Base-by-base conservation (phyloP, 2,888 invertebrate genomes). In the Drosophila hamatofila region DNA sequence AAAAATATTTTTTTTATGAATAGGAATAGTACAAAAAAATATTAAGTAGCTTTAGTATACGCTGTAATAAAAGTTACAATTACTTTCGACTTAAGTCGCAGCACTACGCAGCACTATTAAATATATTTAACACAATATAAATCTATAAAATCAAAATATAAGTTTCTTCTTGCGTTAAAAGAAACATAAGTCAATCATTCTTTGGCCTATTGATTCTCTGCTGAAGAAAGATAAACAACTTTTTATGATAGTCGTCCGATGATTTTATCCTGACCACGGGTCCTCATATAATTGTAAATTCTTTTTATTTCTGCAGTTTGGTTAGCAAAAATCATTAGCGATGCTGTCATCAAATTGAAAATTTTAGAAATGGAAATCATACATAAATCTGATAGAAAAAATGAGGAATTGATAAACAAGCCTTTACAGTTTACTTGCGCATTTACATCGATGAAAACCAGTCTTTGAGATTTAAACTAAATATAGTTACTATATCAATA, bases 61-160 rank as follows among this genome's bases (percentile, higher is more conserved):
- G 39, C n/a, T 39, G 23, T n/a, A 54, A n/a, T n/a, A 54, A 39
- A n/a, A n/a, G 7, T 37, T 37, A n/a, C 16, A 7, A 37, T 52
- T 35, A 35, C 23, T 35, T 21, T 23, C 6, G 0, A 16, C 37
- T 16, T n/a, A 54, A 25, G n/a, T 12, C n/a, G 12, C 25, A 39
- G 54, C 3, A 39, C 25, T 25, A 54, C n/a, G 23, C 16, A 54
- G 25, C 37, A n/a, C 25, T n/a, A 23, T 21, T 9, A 21, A 35
- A 23, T n/a, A 9, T 30, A 12, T 30, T n/a, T 18, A 2, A 27
- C 12, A 6, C 18, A 18, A 33, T 14, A 8, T 21, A 12, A 8
- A 18, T 11, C 9, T 27, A 12, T n/a, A 48, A 18, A 1, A 30
- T 12, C 48, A 6, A 27, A 27, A 11, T 48, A 48, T 48, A 2